Conservation (phyloP, 2,888 invertebrate species). For the Dusona sp. region DNA sequence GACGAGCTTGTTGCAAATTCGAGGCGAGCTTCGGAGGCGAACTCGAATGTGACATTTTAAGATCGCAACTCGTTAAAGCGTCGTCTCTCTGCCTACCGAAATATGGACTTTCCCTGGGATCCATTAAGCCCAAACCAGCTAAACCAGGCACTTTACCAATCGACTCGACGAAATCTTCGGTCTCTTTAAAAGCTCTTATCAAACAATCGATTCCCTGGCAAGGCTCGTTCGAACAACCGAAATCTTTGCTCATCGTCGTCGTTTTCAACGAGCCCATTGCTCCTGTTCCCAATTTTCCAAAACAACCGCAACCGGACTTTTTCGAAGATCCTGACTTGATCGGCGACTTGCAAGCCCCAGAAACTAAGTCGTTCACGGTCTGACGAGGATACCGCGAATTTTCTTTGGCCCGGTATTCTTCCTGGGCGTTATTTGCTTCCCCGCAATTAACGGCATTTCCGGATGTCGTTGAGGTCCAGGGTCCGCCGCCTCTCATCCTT, state of each 20-base stretch:
- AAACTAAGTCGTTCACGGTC: slow-evolving; percentile 66
- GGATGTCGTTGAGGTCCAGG: slow-evolving; percentile 49
- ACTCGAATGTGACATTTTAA: neutral
- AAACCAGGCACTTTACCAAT: slow-evolving; percentile 76
- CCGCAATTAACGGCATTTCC: neutral
- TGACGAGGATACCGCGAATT: slow-evolving; percentile 40
- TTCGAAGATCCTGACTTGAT: slow-evolving; percentile 26
- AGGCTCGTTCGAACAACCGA: slow-evolving; percentile 67
- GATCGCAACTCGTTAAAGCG: slow-evolving; percentile 41
- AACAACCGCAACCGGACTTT: slow-evolving; percentile 69
- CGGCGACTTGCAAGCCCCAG: slow-evolving; percentile 65
- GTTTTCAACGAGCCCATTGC: slow-evolving; percentile 49
- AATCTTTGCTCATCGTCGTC: slow-evolving; percentile 4
- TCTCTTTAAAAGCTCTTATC: slow-evolving; percentile 73
- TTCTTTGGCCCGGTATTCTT: slow-evolving; percentile 11
- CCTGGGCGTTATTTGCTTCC: neutral
- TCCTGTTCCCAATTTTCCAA: slow-evolving; percentile 63
- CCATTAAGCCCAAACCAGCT: slow-evolving; percentile 75
- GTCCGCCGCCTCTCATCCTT: slow-evolving; percentile 76
- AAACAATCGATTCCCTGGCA: slow-evolving; percentile 73
- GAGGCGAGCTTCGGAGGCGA: neutral
- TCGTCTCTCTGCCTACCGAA: slow-evolving; percentile 70
- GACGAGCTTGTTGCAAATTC: neutral
- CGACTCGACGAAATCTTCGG: slow-evolving; percentile 75
- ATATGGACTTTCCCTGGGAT: slow-evolving; percentile 76